Base-by-base conservation (phyloP, 2,888 invertebrate species). In the Prosopocoilus inquinatus region DNA sequence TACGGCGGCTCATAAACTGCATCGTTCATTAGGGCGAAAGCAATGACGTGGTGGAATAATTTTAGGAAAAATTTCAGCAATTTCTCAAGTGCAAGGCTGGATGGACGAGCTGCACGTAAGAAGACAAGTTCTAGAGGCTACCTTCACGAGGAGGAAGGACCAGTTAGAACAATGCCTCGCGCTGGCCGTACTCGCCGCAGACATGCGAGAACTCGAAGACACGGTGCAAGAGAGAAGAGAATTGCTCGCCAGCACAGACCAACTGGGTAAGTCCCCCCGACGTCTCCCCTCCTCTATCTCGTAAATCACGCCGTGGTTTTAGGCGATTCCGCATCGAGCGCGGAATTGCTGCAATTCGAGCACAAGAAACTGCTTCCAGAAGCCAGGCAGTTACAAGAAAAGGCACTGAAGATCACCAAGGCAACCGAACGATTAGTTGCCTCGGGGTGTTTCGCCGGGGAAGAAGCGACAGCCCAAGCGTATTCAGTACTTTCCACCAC, bases 131-230 rank as follows among this genome's bases (percentile, higher is more conserved):
- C 79, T 92, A 57, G 92, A 92, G 73, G 79, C 80, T 7, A 81
- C 82, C 38, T 87, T 87, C 78, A 83, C 83, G 64, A 83, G 81
- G 64, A 80, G 90, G 62, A 89, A 90, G 75, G 82, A 83, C 5
- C 86, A 90, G 70, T 78, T 92, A 66, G 91, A 91, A 70, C 90
- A 91, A 73, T 88, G 90, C 66, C 78, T 90, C 57, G 88, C 89
- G 35, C 77, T 91, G 54, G 87, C 89, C 46, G 78, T 89, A 65
- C 77, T 91, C 35, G 88, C 89, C 47, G 82, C 84, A 45, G 91
- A 91, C 72, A 79, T 91, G 48, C 79, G 83, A 46, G 82, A 85
- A 61, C 75, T 89, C 32, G 86, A 88, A 67, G 79, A 83, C 13
- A 78, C 80, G 43, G 72, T 89, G 12, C 78, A 78, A 51, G 80